These are phyloP conservation scores for Adelges cooleyi DNA, from an alignment of 1,140 invertebrate genomes.

Conservation along the genomic window DNA sequence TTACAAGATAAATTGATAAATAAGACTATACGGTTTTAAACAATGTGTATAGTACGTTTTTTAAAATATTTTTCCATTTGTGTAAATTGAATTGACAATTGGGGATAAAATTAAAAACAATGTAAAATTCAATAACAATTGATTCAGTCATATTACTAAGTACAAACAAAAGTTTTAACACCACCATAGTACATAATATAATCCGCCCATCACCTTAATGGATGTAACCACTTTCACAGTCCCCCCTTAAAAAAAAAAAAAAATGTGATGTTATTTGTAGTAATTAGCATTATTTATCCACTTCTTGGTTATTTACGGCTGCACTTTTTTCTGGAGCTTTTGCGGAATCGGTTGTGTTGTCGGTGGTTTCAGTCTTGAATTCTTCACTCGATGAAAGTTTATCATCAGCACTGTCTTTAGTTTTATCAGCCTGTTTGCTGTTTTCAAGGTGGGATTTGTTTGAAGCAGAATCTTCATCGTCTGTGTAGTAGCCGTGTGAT, in stretches of 20 bases:
- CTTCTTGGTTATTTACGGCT: not conserved
- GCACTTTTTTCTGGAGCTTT: not conserved
- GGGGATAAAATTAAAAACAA: no score
- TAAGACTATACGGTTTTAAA: no score
- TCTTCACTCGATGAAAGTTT: not conserved
- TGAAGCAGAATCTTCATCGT: constrained; percentile 65
- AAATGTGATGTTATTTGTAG: not conserved
- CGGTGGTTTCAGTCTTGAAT: not conserved
- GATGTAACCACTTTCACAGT: not conserved
- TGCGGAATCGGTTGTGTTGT: not conserved
- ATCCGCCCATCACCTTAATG: constrained; percentile 8
- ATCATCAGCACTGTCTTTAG: constrained; percentile 30
- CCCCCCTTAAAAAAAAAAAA: not conserved
- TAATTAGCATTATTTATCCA: constrained; percentile 9
- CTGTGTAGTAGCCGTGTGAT: constrained; percentile 79
- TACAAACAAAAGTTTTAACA: constrained; percentile 18
- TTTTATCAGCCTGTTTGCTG: constrained; percentile 34
- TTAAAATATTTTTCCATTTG: no score
- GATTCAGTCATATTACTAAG: constrained; percentile 25
- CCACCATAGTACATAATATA: constrained; percentile 3
- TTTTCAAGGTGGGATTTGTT: constrained; percentile 38
- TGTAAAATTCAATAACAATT: constrained; percentile 1
- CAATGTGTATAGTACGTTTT: no score
- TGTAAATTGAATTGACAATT: no score
- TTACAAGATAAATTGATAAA: no score